Conservation (phyloP, 2,797 vertebrate genomes). For the Sebastes itinus region DNA sequence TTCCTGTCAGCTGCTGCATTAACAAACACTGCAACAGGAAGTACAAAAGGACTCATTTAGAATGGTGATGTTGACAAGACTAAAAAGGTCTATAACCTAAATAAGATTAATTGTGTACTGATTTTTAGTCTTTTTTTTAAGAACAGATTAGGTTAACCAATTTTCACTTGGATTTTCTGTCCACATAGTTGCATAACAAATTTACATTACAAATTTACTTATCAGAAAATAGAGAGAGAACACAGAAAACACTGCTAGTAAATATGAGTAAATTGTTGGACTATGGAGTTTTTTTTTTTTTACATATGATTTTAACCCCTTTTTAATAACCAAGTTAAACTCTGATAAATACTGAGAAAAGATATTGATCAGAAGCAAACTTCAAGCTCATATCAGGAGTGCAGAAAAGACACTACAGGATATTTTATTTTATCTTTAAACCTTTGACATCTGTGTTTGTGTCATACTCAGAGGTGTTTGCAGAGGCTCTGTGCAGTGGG, state of each 20-base stretch:
- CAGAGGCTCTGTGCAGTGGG: constrained; percentile 83
- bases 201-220: no score
- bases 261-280: neutral
- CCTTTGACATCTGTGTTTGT: neutral
- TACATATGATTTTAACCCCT: neutral
- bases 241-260: neutral
- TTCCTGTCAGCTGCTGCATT: no score
- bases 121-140: no score
- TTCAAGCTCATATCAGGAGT: neutral
- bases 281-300: neutral
- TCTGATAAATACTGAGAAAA: neutral
- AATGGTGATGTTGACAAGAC: no score
- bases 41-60: no score
- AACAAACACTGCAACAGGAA: no score
- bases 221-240: neutral
- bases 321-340: neutral
- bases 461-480: constrained; percentile 81
- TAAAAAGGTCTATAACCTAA: no score
- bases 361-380: neutral
- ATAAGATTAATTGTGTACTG: no score
- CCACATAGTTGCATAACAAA: neutral
- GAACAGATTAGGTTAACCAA: neutral
- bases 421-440: neutral
- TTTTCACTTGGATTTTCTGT: neutral
- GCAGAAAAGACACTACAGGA: neutral